Conservation (phyloP, 2,113 vertebrate genomes). For the Silurus glanis region DNA sequence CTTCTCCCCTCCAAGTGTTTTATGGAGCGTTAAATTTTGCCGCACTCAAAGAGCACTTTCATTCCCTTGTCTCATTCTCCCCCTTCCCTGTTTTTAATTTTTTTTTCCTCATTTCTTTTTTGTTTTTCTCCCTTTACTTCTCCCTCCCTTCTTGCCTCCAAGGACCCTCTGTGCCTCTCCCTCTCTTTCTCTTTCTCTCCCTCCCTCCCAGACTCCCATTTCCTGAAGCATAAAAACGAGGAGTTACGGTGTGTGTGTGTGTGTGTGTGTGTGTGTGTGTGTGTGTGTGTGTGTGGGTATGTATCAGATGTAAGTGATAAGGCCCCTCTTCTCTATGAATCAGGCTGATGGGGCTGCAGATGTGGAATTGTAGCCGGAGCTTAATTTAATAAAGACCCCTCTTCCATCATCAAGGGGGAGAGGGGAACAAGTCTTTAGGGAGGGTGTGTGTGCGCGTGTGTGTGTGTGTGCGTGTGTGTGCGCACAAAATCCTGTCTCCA, state of each 20-base stretch:
- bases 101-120: not conserved
- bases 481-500: conserved; percentile 50
- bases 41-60: conserved; percentile 51
- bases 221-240: conserved; percentile 24
- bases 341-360: conserved; percentile 57
- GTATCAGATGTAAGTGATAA: conserved; percentile 61
- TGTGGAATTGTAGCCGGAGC: conserved; percentile 47
- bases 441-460: conserved; percentile 32
- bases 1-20: conserved; percentile 25
- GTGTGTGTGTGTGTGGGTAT: conserved; percentile 6
- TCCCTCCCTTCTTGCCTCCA: no score
- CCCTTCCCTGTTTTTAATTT: not conserved
- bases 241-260: conserved; percentile 16
- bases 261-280: conserved; percentile 34
- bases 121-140: not conserved
- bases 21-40: conserved; percentile 44
- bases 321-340: conserved; percentile 50
- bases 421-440: conserved; percentile 60
- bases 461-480: conserved; percentile 44
- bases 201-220: conserved; percentile 4
- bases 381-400: conserved; percentile 68
- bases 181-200: conserved; percentile 15
- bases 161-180: no score
- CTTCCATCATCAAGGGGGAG: conserved; percentile 52
- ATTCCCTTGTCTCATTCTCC: conserved; percentile 31